Evolutionary conservation across 2,797 vertebrate genomes (phyloP), one percentile per base, ranked within the genome.

Genomic region (Halcyon smyrnensis): DNA sequence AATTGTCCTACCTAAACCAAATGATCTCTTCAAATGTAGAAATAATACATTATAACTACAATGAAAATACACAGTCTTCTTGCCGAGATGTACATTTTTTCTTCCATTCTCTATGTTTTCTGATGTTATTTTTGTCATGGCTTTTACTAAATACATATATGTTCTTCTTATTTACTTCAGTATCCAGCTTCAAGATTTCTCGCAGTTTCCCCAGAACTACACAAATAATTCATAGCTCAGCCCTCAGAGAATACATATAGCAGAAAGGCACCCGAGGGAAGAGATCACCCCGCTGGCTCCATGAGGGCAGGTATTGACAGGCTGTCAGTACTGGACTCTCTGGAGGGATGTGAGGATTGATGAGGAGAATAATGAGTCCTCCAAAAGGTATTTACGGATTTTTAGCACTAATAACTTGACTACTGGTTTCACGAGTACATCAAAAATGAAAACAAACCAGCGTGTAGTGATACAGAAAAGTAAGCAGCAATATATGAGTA

Each of bases 201-300:
- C 36, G 32, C 60, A 36, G 45, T 77, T 94, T 95, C 34, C 27
- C 36, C 50, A 75, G 94, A 87, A 85, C 57, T 74, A 41, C 54
- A 88, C 48, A 90, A 95, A 88, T 89, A 83, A 93, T 94, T 96
- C 57, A 81, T 45, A 51, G 36, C 28, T 94, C 45, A 74, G 57
- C 24, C 85, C 68, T 85, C 74, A 68, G 82, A 78, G 89, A 60
- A 76, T 78, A 43, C 75, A 18, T 51, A 24, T 5, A 65, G 23
- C 63, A 63, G 87, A 59, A 90, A 91, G 70, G 8, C 67, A 79
- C 50, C 59, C 1, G 2, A 57, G 63, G 82, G 75, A 48, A 71
- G 46, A 69, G 37, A 73, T 76, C 71, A 57, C 50, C 50, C 50
- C 41, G 11, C 6, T 20, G 81, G 17, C n/a, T 77, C 79, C 13